Conservation (phyloP, 2,113 vertebrate genomes). For the Heterocephalus glaber region DNA sequence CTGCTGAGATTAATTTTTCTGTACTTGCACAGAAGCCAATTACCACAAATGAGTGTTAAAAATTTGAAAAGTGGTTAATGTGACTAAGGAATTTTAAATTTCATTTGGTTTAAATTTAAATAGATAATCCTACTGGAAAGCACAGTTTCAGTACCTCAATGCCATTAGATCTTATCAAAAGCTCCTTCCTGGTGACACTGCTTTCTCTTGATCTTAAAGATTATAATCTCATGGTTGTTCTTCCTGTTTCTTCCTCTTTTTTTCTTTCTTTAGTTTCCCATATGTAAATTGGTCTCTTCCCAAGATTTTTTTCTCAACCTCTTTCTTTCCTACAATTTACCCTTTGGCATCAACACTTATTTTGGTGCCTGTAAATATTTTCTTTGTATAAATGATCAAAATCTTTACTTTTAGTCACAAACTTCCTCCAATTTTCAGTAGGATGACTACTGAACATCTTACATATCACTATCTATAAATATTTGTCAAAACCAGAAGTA, state of each 20-base stretch:
- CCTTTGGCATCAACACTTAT: neutral
- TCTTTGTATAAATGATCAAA: neutral
- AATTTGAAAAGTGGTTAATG: neutral
- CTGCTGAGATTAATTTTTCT: neutral
- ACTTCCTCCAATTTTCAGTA: neutral
- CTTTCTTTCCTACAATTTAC: neutral
- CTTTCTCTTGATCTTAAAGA: neutral
- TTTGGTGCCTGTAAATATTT: neutral
- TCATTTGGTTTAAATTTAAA: constrained; percentile 20
- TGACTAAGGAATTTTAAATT: neutral
- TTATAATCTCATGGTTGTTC: neutral
- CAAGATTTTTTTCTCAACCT: neutral
- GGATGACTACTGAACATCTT: neutral
- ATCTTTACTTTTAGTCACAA: neutral
- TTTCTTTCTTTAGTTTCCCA: neutral
- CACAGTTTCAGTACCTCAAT: neutral
- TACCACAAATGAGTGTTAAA: neutral
- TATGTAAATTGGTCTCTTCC: neutral
- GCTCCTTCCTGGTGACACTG: neutral
- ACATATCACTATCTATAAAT: neutral
- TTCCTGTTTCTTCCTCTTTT: neutral
- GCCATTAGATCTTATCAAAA: neutral
- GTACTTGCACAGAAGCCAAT: neutral
- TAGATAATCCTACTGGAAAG: neutral
- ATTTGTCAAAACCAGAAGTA: neutral